Evolutionary conservation across 2,113 vertebrate species (phyloP).

Genomic region (Chaetura pelagica): DNA sequence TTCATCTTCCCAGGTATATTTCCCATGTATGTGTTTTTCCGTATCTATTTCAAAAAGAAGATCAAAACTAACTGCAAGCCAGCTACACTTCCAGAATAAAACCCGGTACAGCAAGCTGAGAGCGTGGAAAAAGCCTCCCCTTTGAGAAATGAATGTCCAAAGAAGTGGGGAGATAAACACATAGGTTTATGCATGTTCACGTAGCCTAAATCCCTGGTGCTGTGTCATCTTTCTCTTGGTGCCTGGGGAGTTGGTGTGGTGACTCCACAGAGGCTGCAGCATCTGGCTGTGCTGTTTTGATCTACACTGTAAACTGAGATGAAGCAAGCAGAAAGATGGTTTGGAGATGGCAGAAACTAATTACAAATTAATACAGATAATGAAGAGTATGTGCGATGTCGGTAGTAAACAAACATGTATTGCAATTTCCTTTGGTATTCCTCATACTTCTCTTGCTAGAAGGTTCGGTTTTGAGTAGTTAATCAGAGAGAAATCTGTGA

Average conservation of each 20-base stretch:
- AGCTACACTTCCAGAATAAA: neutral
- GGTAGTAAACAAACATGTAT: neutral
- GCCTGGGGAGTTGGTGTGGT: neutral
- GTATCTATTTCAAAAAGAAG: neutral
- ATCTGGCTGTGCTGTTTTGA: slow-evolving; percentile 9
- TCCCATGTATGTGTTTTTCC: neutral
- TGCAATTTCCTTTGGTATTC: neutral
- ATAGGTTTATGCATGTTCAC: neutral
- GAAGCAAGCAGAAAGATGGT: slow-evolving; percentile 2
- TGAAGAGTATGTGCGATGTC: neutral
- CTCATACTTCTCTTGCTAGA: neutral
- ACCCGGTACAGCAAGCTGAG: neutral
- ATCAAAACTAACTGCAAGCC: neutral
- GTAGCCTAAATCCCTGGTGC: neutral
- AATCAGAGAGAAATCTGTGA: neutral
- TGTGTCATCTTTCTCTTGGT: neutral
- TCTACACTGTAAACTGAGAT: neutral
- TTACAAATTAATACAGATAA: neutral
- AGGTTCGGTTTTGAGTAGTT: neutral
- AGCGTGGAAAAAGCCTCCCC: neutral
- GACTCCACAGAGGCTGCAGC: neutral
- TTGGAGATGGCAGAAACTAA: neutral
- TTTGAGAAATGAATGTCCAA: neutral
- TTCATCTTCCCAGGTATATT: neutral
- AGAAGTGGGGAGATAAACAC: neutral